Evolutionary conservation across 2,797 vertebrate species (phyloP).

Genomic region (Galagoides demidoff): DNA sequence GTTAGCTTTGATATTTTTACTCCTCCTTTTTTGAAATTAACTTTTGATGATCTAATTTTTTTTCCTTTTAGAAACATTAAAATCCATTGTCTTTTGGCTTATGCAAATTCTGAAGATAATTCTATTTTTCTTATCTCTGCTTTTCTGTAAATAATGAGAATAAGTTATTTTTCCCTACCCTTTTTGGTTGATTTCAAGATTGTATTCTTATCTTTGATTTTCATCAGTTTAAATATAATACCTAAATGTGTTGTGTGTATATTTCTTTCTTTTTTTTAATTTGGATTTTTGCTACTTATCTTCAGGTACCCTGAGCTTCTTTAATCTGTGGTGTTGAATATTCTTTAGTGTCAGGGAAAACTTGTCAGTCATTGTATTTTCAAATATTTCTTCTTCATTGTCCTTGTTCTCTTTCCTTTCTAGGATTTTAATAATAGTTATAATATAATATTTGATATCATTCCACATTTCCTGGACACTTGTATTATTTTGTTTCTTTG

Average conservation of each 20-base stretch:
- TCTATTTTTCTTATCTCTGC: not conserved
- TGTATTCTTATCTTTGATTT: not conserved
- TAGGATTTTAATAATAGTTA: not conserved
- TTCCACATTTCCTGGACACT: not conserved
- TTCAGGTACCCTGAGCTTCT: not conserved
- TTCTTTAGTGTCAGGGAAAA: not conserved
- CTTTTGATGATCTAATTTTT: not conserved
- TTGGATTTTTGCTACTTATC: not conserved
- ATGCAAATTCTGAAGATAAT: not conserved
- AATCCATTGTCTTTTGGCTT: not conserved
- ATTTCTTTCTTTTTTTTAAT: not conserved
- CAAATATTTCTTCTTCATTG: not conserved
- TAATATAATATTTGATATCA: not conserved
- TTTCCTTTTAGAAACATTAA: not conserved
- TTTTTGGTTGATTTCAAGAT: not conserved
- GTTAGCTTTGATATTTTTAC: not conserved
- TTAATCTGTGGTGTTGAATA: not conserved
- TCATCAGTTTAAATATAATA: not conserved
- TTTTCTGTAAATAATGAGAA: not conserved
- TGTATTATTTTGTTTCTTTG: not conserved
- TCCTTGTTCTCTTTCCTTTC: not conserved
- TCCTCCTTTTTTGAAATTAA: not conserved
- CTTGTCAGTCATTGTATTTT: not conserved
- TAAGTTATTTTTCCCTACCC: rapidly evolving
- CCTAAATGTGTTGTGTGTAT: not conserved